Evolutionary conservation across 2,888 invertebrate species (phyloP).

Genomic region (Rhaphigaster nebulosa): DNA sequence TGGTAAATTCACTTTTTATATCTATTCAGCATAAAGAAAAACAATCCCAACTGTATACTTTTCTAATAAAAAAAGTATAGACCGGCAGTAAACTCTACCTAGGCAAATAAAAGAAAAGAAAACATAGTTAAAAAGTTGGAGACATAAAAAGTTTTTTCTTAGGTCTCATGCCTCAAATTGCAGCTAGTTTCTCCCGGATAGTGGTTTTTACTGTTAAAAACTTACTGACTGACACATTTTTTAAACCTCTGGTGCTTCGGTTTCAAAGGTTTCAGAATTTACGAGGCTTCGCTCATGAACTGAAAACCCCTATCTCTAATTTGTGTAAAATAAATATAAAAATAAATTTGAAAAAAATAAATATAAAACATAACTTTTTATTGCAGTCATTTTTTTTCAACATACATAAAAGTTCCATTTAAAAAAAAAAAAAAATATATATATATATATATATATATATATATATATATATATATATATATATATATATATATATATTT

Average conservation of each 20-base stretch:
- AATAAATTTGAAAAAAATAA: too few species aligned
- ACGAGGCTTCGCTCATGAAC: too few species aligned
- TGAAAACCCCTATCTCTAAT: too few species aligned
- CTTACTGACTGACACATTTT: not conserved
- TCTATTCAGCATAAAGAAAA: not conserved
- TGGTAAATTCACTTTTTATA: not conserved
- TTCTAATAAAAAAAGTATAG: slow-evolving; percentile 15
- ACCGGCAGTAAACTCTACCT: not conserved
- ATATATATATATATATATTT: too few species aligned
- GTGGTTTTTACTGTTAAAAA: not conserved
- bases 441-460: too few species aligned
- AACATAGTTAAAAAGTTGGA: slow-evolving; percentile 4
- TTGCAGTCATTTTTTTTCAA: too few species aligned
- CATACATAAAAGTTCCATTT: too few species aligned
- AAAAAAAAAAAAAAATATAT: too few species aligned
- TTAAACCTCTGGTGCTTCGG: not conserved
- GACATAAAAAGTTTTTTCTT: not conserved
- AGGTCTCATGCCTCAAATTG: not conserved
- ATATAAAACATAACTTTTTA: too few species aligned
- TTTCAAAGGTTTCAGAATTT: not conserved
- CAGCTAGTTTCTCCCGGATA: not conserved
- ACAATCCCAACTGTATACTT: not conserved
- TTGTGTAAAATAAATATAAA: too few species aligned
- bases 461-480: too few species aligned
- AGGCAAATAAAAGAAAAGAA: not conserved